Evolutionary conservation across 2,797 vertebrate genomes (phyloP), one percentile per base, ranked within the genome.

Genomic region (Labroides dimidiatus): DNA sequence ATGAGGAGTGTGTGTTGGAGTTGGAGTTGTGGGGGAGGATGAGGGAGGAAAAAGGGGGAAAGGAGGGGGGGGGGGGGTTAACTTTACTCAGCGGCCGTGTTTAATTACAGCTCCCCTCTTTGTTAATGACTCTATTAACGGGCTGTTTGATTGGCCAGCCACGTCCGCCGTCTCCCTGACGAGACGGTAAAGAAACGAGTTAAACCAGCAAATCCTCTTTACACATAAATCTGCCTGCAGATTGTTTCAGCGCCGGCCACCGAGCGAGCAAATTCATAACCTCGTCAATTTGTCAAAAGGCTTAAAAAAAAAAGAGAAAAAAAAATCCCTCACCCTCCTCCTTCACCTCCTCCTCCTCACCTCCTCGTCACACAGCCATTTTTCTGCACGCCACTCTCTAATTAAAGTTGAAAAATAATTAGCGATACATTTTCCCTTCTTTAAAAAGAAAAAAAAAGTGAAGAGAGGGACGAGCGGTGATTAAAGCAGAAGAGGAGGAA

Each of bases 351-450:
- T 10, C 10, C 63, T 17, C 30, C 24, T 15, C 20, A 0, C 12
- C 19, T 14, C 48, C 20, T 6, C 47, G 0, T 45, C 69, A 39
- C 63, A 51, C 56, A 9, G 19, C 23, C 75, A 27, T 72, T 77
- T 77, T 41, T 74, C 55, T 62, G 43, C 73, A 60, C 10, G 36
- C 65, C 65, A 58, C 79, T 9, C 79, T 90, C 74, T 91, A 90
- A 93, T 93, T 93, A 91, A 91, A 77, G 73, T 75, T 73, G 74
- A 82, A 87, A 90, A 92, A 91, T 91, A 91, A 93, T 93, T 91
- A 91, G 89, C 72, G 79, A 87, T 84, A 83, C 84, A 86, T 84
- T 84, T 83, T 69, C 59, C 61, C 66, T 75, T 49, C 30, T 65
- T 69, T 64, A 47, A 75, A 68, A 66, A 70, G 55, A 12, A 17